Evolutionary conservation across 1,140 invertebrate species (phyloP).

Genomic region (Cyrtorhinus lividipennis): DNA sequence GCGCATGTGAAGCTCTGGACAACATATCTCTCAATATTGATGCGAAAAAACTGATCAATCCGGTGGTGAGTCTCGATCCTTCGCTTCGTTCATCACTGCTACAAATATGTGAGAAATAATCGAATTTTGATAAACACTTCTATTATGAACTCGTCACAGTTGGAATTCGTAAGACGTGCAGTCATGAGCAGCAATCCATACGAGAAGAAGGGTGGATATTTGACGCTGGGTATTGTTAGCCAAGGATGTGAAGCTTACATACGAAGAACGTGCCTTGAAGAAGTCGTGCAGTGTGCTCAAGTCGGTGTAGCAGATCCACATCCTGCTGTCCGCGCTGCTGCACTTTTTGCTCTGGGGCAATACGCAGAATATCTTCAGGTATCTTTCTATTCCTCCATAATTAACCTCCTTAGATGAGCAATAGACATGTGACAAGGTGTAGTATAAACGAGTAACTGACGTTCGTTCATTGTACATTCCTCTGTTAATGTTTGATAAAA

Average conservation of each 20-base stretch:
- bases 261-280: conserved; percentile 50
- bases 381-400: conserved; percentile 6
- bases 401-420: too few species aligned
- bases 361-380: conserved; percentile 66
- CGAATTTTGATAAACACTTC: too few species aligned
- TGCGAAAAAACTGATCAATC: conserved; percentile 57
- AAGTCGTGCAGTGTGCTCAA: conserved; percentile 52
- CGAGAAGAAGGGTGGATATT: conserved; percentile 51
- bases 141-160: too few species aligned
- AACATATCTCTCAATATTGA: conserved; percentile 59
- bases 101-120: too few species aligned
- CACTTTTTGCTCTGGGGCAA: conserved; percentile 66
- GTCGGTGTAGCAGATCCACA: conserved; percentile 49
- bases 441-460: too few species aligned
- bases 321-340: conserved; percentile 50
- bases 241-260: conserved; percentile 70
- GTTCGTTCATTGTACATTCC: too few species aligned
- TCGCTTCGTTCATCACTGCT: too few species aligned
- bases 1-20: conserved; percentile 59
- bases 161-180: conserved; percentile 44
- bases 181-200: conserved; percentile 41
- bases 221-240: conserved; percentile 56
- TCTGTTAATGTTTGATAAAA: too few species aligned
- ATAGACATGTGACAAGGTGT: too few species aligned
- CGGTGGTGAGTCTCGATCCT: conserved; percentile 48